Base-by-base conservation (phyloP, 2,113 vertebrate species). In the Macquaria ambigua region DNA sequence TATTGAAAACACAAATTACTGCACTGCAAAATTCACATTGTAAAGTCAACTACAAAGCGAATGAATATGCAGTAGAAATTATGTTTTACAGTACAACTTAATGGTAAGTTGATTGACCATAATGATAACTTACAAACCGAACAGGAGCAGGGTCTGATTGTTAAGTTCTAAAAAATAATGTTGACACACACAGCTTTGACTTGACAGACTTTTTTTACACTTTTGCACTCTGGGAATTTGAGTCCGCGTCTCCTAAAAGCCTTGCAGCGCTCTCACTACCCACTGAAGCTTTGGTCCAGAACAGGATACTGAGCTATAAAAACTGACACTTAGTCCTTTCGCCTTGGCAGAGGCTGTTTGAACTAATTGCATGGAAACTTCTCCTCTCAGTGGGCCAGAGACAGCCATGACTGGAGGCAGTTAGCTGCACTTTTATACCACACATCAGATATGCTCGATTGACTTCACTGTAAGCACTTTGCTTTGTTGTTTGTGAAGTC, bases 291-390 rank as follows among this genome's bases (percentile, higher is more conserved):
- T 72, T 87, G 71, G 81, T 74, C 78, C 74, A 80, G 73, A 91
- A 83, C 72, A 62, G 81, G 70, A 79, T 46, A 79, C 81, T 80
- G 74, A 82, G 72, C 79, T 52, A 77, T 85, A 89, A 91, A 93
- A 90, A 82, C 83, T 73, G 88, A 91, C 89, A 88, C 87, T 75
- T 71, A 28, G 75, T 85, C 68, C 58, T 88, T 74, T 76, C 55
- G 81, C 69, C 81, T 88, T 56, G 59, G 72, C 72, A 52, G 79
- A 87, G 71, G 83, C 85, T 80, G 73, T 79, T 89, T 92, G 75
- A 86, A 79, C 82, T 93, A 94, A 93, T 93, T 93, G 90, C 86
- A 82, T 23, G 64, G 81, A 89, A 90, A 88, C 83, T 53, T 90
- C 75, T 86, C 39, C 39, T 72, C 75, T 79, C 79, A 73, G 79